phyloP scores from a whole-genome alignment of 2,888 invertebrate genomes.

The Spisula subtruncata region DNA sequence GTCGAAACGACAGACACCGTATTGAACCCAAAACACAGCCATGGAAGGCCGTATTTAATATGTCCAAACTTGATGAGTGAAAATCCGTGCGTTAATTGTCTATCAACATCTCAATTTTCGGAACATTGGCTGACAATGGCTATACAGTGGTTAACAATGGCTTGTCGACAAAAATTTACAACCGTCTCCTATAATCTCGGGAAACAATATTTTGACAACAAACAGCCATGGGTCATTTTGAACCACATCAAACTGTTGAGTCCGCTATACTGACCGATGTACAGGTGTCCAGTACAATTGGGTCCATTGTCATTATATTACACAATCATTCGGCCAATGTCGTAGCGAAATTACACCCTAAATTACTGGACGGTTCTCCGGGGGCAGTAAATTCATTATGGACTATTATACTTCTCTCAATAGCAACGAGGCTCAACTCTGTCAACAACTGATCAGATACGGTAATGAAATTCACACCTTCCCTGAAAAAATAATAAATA shows the following conservation, averaged over 20 bases:
- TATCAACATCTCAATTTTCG: constrained; percentile 19
- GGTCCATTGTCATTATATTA: constrained; percentile 60
- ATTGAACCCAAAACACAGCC: not conserved
- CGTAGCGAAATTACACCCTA: constrained; percentile 60
- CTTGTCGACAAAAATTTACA: constrained; percentile 39
- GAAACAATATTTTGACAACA: constrained; percentile 52
- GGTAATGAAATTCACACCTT: constrained; percentile 71
- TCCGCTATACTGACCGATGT: constrained; percentile 24
- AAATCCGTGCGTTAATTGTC: not conserved
- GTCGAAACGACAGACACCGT: no score
- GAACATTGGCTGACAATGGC: not conserved
- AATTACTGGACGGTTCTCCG: constrained; percentile 49
- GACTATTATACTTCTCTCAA: constrained; percentile 52
- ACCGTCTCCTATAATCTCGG: constrained; percentile 32
- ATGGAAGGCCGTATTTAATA: not conserved
- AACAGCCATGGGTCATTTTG: constrained; percentile 44
- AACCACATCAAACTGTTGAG: constrained; percentile 56
- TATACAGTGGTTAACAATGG: not conserved
- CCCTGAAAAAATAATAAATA: constrained; percentile 64
- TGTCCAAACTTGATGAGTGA: not conserved
- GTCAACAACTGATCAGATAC: constrained; percentile 66
- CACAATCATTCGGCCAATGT: constrained; percentile 62
- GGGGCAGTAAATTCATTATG: constrained; percentile 63
- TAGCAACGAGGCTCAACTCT: constrained; percentile 31
- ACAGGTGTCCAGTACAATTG: constrained; percentile 63